phyloP scores from a whole-genome alignment of 2,888 invertebrate genomes.

The Drosophila picticornis region DNA sequence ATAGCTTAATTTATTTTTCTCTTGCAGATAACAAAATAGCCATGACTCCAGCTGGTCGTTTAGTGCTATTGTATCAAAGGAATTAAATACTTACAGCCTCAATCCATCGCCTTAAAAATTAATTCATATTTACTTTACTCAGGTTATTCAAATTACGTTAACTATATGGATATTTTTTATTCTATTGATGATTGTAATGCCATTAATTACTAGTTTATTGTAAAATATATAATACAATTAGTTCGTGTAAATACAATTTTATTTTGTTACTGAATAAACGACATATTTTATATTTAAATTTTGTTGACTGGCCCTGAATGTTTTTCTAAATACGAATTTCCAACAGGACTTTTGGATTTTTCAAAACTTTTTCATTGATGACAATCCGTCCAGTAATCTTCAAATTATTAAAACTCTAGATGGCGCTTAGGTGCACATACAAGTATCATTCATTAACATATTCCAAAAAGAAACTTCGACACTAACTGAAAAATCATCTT shows the following conservation, averaged over 20 bases:
- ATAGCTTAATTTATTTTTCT: neutral
- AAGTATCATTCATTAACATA: neutral
- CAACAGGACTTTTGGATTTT: neutral
- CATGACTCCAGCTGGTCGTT: neutral
- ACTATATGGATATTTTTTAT: neutral
- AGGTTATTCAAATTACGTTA: neutral
- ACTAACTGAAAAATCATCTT: neutral
- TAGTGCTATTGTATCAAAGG: neutral
- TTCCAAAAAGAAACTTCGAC: neutral
- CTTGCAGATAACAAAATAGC: neutral
- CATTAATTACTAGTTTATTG: neutral
- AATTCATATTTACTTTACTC: neutral
- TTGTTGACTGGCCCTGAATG: accelerated
- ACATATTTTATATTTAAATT: neutral
- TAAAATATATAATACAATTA: neutral
- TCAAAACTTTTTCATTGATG: neutral
- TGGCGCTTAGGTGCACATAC: neutral
- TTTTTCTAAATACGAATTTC: neutral
- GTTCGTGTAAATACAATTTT: neutral
- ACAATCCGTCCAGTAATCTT: neutral
- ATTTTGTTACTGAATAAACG: neutral
- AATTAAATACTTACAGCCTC: neutral
- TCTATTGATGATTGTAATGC: neutral
- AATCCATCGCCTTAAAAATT: neutral
- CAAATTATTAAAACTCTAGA: neutral